Evolutionary conservation across 2,113 vertebrate genomes (phyloP), one percentile per base, ranked within the genome.

Genomic region (Brachyhypopomus gauderio): DNA sequence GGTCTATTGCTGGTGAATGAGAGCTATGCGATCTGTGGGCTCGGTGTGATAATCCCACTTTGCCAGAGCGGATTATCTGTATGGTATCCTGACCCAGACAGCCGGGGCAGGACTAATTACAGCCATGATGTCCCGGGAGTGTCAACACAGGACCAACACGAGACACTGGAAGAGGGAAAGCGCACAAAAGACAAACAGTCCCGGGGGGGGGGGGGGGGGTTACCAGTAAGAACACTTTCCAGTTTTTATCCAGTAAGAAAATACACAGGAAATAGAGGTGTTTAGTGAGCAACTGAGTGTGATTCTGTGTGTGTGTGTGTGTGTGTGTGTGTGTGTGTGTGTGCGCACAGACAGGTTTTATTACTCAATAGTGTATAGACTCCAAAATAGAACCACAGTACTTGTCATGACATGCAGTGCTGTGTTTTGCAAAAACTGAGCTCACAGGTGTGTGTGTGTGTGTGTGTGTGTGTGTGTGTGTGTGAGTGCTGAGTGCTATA

Each of bases 1-100:
- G 72, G 64, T 76, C 77, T 64, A 56, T 64, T 71, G 58, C 8
- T 60, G 34, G 27, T 76, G 83, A 86, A 83, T 80, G 77, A 72
- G 25, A 2, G 60, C 34, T 41, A 58, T 72, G 77, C 58, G 48
- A 77, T 79, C 81, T 58, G 23, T 69, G 72, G 63, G 48, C 74
- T 84, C 30, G 16, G 48, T 63, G 72, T 70, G 48, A 45, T 86
- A 85, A 87, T 87, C 82, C 77, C 75, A 41, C 79, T 84, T 78
- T 76, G 73, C 82, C 73, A 83, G 25, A 17, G 70, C 14, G 59
- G 79, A 84, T 84, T 80, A 85, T 63, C 67, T 17, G 56, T 6
- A 69, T 80, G 62, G 30, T 71, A 87, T 86, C 80, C 84, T 64
- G 20, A 55, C 58, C 45, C 36, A 30, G 60, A 85, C 75, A 69